These are phyloP conservation scores for Pristis pectinata DNA, from an alignment of 2,797 vertebrate genomes.

Conservation along the genomic window DNA sequence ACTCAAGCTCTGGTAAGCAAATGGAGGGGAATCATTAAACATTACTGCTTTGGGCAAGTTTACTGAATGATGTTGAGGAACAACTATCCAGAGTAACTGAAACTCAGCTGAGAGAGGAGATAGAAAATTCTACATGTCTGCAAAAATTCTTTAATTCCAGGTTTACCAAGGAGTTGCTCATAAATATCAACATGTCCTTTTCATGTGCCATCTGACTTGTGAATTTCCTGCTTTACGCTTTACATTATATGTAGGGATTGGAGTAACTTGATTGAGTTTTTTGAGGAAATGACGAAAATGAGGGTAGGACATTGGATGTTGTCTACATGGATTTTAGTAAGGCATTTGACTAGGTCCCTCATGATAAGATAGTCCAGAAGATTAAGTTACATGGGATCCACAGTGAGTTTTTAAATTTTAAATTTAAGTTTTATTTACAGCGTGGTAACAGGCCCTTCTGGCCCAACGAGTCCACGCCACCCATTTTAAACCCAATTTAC, in stretches of 20 bases:
- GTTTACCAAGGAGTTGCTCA: not conserved
- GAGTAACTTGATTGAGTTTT: not conserved
- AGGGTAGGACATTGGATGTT: no score
- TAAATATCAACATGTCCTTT: not conserved
- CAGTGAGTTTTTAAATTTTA: no score
- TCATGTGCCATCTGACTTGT: not conserved
- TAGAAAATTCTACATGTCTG: not conserved
- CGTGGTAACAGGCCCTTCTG: no score
- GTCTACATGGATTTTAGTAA: no score
- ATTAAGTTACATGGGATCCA: no score
- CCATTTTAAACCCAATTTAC: no score
- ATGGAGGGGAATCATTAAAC: not conserved
- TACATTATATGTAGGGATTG: not conserved
- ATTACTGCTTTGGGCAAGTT: not conserved
- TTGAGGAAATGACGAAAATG: no score
- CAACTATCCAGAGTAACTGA: not conserved
- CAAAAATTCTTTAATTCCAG: not conserved
- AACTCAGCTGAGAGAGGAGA: not conserved
- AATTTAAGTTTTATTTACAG: no score
- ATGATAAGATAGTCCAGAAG: no score
- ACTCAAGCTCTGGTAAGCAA: conserved; percentile 70
- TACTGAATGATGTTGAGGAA: not conserved
- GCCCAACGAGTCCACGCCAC: no score
- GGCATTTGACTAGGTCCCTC: no score
- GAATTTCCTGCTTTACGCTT: not conserved